A percentile compares a stretch with the other conserved stretches of the same genome.
Conservation (phyloP, 2,888 invertebrate genomes). For the Calliphora vomitoria region DNA sequence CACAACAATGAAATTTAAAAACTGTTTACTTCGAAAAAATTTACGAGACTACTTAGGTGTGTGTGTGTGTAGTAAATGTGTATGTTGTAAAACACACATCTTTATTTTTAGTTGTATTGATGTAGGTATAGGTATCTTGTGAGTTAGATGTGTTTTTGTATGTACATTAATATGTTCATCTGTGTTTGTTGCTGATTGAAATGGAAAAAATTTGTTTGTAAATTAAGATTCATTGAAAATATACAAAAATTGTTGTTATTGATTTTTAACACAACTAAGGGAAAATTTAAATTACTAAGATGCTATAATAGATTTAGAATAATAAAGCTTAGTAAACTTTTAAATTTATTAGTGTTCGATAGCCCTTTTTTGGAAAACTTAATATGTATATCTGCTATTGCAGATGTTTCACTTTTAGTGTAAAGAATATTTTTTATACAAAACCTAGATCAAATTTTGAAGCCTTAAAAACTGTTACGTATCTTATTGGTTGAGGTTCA, state of each 20-base stretch:
- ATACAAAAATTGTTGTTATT: not conserved
- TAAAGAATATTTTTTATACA: too few relatives aligned
- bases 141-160: not conserved
- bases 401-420: too few relatives aligned
- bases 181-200: not conserved
- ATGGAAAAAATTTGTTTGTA: not conserved
- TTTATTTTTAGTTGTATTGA: too few relatives aligned
- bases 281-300: not conserved
- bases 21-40: not conserved
- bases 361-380: too few relatives aligned
- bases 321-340: too few relatives aligned
- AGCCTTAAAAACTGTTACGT: too few relatives aligned
- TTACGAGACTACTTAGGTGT: not conserved
- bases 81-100: too few relatives aligned
- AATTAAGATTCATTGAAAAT: not conserved
- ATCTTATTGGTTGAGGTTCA: too few relatives aligned
- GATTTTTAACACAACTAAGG: not conserved
- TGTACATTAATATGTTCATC: not conserved
- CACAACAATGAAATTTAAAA: slow-evolving; percentile 17
- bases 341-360: too few relatives aligned
- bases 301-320: too few relatives aligned
- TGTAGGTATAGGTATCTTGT: not conserved
- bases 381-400: too few relatives aligned
- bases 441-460: too few relatives aligned
- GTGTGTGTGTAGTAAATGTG: not conserved